Evolutionary conservation across 2,888 invertebrate genomes (phyloP), one percentile per base, ranked within the genome.

Genomic region (Portevinia maculata): DNA sequence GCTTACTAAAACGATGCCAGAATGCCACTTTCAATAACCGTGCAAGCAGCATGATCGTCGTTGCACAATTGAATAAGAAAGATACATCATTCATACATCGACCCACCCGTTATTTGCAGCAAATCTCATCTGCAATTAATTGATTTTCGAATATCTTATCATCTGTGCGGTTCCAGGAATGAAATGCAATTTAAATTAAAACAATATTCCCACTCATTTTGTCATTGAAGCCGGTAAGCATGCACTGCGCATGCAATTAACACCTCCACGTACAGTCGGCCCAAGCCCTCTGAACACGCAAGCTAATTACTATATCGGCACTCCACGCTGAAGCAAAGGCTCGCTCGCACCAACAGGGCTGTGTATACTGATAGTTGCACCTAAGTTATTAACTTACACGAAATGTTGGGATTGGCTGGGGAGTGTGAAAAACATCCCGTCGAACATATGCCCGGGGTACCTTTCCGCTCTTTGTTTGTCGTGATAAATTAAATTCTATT

Each of bases 211-310:
- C 83, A 83, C 67, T 78, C 73, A 32, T n/a, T 67, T 48, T 4
- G 53, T n/a, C 15, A 6, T 17, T 2, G 24, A 41, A 37, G 85
- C 9, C 84, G 87, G 86, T 84, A 84, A 85, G 88, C 86, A 86
- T 87, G 89, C 87, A 88, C 88, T 88, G 89, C 88, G 87, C 87
- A 88, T 79, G 84, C 79, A 79, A 79, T 79, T 79, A 73, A 73
- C 84, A 84, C 79, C 79, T 78, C 79, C 74, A 67, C 78, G 50
- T 65, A 24, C 46, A 32, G 37, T 24, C 8, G 32, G 60, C 13
- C 11, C 34, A 13, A 41, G 50, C 74, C 75, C 65, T 39, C 69
- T 32, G 15, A 84, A 84, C 84, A 84, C 67, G 84, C 73, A 79
- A 74, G 41, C 79, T 84, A 84, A 84, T 84, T 84, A 84, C 73